Conservation (phyloP, 1,140 invertebrate genomes). For the Anastrepha obliqua region DNA sequence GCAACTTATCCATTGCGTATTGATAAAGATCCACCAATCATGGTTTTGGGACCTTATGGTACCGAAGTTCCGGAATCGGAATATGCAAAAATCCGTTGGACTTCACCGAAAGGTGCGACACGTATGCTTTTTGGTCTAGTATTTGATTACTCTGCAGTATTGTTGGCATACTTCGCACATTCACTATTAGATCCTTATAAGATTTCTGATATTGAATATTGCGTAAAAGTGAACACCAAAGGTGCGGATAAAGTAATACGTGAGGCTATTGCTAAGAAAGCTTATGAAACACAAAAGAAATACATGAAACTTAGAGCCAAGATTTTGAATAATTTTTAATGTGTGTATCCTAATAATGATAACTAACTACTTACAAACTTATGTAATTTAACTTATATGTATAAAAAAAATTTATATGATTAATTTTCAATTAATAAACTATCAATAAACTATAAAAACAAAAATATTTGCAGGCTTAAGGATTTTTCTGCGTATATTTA, state of each 20-base stretch:
- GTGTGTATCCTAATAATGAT: too few relatives aligned
- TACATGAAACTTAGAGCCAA: slow-evolving; percentile 34
- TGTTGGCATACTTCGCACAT: slow-evolving; percentile 57
- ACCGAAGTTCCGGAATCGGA: not conserved
- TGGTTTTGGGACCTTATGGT: not conserved
- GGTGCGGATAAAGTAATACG: slow-evolving; percentile 68
- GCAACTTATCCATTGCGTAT: not conserved
- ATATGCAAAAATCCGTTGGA: not conserved
- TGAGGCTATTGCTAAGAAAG: slow-evolving; percentile 77
- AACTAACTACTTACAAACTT: too few relatives aligned
- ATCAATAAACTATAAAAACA: too few relatives aligned
- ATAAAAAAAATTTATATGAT: too few relatives aligned
- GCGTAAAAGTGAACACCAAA: slow-evolving; percentile 65
- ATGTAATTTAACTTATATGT: too few relatives aligned
- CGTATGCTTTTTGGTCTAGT: not conserved
- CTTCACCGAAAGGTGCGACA: not conserved
- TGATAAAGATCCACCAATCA: not conserved
- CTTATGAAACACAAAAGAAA: slow-evolving; percentile 79
- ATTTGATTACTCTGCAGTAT: not conserved
- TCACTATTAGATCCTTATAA: slow-evolving; percentile 68
- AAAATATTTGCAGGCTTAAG: too few relatives aligned
- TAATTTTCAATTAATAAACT: too few relatives aligned
- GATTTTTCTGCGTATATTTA: too few relatives aligned
- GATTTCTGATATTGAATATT: slow-evolving; percentile 71
- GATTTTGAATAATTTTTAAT: too few relatives aligned